These are phyloP conservation scores for Pectinophora gossypiella DNA, from an alignment of 1,140 invertebrate genomes.

Conservation along the genomic window DNA sequence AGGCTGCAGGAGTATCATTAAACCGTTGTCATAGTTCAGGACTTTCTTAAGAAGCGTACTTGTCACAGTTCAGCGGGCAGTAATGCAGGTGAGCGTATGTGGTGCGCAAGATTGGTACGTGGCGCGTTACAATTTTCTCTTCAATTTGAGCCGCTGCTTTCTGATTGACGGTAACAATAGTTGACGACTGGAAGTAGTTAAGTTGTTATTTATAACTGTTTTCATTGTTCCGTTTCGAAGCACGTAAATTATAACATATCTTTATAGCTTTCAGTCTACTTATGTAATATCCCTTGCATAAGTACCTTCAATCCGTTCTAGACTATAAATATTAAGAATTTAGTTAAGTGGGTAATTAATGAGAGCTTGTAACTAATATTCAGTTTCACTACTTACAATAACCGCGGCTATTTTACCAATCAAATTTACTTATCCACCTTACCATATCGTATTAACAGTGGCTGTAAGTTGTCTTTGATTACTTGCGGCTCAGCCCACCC, in stretches of 20 bases:
- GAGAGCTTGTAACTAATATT: too few relatives aligned
- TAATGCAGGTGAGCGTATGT: background rate
- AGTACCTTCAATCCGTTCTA: too few relatives aligned
- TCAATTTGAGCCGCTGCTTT: slow-evolving; percentile 45
- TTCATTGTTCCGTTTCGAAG: slow-evolving; percentile 13
- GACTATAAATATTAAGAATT: too few relatives aligned
- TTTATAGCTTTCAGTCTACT: background rate
- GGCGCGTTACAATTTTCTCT: slow-evolving; percentile 50
- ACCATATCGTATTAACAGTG: too few relatives aligned
- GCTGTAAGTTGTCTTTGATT: too few relatives aligned
- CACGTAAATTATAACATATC: background rate
- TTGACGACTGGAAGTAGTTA: slow-evolving; percentile 26
- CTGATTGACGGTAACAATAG: slow-evolving; percentile 39
- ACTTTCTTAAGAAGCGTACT: background rate
- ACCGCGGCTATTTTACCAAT: too few relatives aligned
- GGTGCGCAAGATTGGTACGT: background rate
- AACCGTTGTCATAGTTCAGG: background rate
- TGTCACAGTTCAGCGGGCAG: background rate
- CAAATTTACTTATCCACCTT: too few relatives aligned
- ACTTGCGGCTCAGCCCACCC: too few relatives aligned
- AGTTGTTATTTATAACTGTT: slow-evolving; percentile 31
- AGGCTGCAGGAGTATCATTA: background rate
- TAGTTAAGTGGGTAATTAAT: too few relatives aligned
- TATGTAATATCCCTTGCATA: too few relatives aligned
- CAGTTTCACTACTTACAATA: too few relatives aligned